These are phyloP conservation scores for Astreopora myriophthalma DNA, from an alignment of 64 coral and sea anemone species.

Conservation along the genomic window DNA sequence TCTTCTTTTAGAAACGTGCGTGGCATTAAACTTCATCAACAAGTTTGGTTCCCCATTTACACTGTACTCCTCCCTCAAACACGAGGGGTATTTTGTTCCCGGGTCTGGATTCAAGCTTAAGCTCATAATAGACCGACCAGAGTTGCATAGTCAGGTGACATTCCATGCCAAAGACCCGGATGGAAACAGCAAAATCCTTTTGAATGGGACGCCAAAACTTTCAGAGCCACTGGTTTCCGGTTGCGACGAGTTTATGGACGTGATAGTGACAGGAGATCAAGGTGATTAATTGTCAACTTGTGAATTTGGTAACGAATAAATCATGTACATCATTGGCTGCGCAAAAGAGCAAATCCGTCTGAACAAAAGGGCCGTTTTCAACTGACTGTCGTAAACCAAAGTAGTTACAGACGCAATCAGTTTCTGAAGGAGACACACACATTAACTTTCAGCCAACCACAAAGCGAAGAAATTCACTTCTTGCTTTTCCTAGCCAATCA, in stretches of 20 bases:
- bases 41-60: conserved; percentile 39
- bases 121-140: neutral
- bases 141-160: conserved; percentile 7
- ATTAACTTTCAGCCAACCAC: no score
- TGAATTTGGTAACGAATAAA: neutral
- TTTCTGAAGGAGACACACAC: no score
- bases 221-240: neutral
- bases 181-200: neutral
- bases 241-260: neutral
- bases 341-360: neutral
- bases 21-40: conserved; percentile 46
- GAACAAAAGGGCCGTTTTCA: no score
- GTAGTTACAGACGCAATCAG: no score
- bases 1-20: neutral
- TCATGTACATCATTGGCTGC: neutral
- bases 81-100: conserved; percentile 70
- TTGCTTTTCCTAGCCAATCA: no score
- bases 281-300: neutral
- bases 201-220: neutral
- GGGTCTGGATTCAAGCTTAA: conserved; percentile 30
- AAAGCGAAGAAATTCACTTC: no score
- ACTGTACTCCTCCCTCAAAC: conserved; percentile 79
- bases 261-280: neutral
- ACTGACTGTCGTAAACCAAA: no score
- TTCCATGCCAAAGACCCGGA: neutral